Evolutionary conservation across 2,797 vertebrate genomes (phyloP).

Genomic region (Anniella stebbinsi): DNA sequence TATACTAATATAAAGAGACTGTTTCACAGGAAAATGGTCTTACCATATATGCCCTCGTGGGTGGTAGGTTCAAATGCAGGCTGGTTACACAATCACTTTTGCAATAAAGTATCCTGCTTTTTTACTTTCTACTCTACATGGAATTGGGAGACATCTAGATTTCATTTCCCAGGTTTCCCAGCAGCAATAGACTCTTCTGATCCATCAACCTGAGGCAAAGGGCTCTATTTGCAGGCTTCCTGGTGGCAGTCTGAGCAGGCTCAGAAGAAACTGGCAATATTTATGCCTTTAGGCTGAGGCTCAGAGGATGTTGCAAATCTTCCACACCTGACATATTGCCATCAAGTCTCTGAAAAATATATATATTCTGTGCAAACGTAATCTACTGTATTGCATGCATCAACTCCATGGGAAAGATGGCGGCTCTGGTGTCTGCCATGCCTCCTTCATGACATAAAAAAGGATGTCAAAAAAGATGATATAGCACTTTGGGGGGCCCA

Average conservation of each 20-base stretch:
- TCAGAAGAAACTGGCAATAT: neutral
- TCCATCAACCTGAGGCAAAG: neutral
- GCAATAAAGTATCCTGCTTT: too few species aligned
- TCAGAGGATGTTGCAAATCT: neutral
- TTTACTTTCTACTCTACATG: too few species aligned
- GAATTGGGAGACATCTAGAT: too few species aligned
- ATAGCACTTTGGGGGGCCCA: neutral
- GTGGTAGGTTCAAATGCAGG: neutral
- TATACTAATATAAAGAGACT: neutral
- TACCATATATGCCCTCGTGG: neutral
- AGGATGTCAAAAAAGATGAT: neutral
- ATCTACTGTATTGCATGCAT: neutral
- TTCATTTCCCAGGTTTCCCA: neutral
- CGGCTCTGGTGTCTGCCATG: neutral
- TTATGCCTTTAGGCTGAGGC: neutral
- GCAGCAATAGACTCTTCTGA: neutral
- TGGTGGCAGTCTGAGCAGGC: neutral
- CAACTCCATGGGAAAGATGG: neutral
- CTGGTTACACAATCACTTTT: neutral
- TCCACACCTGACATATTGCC: neutral
- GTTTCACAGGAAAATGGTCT: neutral
- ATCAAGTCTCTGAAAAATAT: neutral
- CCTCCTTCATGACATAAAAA: neutral
- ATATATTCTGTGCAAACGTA: neutral
- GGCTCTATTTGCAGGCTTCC: neutral